These are phyloP conservation scores for Gonatopus flavifemur DNA, from an alignment of 1,140 invertebrate genomes.

Conservation along the genomic window DNA sequence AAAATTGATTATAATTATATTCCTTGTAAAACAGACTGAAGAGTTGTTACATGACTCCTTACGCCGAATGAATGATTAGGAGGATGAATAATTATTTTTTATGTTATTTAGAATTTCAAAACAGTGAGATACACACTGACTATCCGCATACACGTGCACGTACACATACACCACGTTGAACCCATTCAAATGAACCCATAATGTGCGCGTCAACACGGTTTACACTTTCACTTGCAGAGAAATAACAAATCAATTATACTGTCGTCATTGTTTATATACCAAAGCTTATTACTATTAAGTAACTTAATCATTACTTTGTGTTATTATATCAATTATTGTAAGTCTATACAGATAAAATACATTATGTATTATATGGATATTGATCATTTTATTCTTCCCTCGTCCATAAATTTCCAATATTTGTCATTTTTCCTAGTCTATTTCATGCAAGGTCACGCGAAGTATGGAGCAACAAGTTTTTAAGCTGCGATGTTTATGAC, in stretches of 20 bases:
- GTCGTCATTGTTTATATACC: slow-evolving; percentile 57
- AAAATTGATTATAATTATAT: too few relatives aligned
- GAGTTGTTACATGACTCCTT: slow-evolving; percentile 27
- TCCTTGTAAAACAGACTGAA: too few relatives aligned
- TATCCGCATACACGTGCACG: too few relatives aligned
- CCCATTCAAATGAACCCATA: too few relatives aligned
- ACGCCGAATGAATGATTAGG: slow-evolving; percentile 27
- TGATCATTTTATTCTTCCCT: too few relatives aligned
- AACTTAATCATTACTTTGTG: slow-evolving; percentile 55
- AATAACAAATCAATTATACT: slow-evolving; percentile 33
- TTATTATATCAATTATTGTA: slow-evolving; percentile 56
- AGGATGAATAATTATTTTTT: slow-evolving; percentile 35
- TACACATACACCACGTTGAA: too few relatives aligned
- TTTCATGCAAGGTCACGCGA: too few relatives aligned
- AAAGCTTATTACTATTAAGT: slow-evolving; percentile 57
- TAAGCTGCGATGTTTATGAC: too few relatives aligned
- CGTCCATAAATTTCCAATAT: too few relatives aligned
- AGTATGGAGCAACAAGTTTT: too few relatives aligned
- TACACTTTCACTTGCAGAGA: slow-evolving; percentile 26
- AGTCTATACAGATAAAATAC: slow-evolving; percentile 53
- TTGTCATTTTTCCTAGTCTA: too few relatives aligned
- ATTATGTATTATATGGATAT: slow-evolving; percentile 53
- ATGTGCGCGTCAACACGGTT: slow-evolving; percentile 26
- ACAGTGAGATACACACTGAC: too few relatives aligned
- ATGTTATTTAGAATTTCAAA: slow-evolving; percentile 21